Evolutionary conservation across 2,113 vertebrate species (phyloP), one percentile per base, ranked within the genome.

Genomic region (Saccopteryx bilineata): DNA sequence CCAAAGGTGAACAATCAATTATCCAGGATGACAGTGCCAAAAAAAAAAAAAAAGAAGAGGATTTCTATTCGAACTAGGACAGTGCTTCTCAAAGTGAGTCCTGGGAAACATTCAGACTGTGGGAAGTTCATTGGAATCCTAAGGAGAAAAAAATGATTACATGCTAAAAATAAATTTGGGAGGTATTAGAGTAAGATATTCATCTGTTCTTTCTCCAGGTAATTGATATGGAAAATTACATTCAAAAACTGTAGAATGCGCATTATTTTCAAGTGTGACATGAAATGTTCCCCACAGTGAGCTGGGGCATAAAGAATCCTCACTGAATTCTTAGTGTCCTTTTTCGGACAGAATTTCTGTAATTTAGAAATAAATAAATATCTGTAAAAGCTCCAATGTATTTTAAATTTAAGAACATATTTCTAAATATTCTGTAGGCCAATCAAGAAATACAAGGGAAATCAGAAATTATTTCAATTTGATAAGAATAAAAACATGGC

Each of bases 401-500:
- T 66, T 85, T 85, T 18, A 58, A 66, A 90, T 72, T 93, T 66
- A 85, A 75, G 7, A 39, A 50, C 5, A 26, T 3, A 61, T 60
- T 78, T 93, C 11, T 48, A 54, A 91, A 61, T 48, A 81, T 13
- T 74, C 18, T 39, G 11, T 50, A 86, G 9, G 15, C 75, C 60
- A 91, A 82, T 78, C 12, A 69, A 87, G 13, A 82, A 63, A 61
- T 54, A 28, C 9, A 66, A 39, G 12, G 7, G 9, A 60, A 60
- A 93, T 90, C 19, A 68, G 19, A 82, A 60, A 68, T 46, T 75
- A 63, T 54, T 89, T 93, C 79, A 75, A 93, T 66, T 68, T 21
- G 21, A 68, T 39, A 5, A 46, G 9, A 26, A 17, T 21, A 39
- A 81, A 85, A 86, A 90, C 4, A 58, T 60, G 2, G 68, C 31